Base-by-base conservation (phyloP, 1,140 invertebrate species). In the Drosophila santomea region DNA sequence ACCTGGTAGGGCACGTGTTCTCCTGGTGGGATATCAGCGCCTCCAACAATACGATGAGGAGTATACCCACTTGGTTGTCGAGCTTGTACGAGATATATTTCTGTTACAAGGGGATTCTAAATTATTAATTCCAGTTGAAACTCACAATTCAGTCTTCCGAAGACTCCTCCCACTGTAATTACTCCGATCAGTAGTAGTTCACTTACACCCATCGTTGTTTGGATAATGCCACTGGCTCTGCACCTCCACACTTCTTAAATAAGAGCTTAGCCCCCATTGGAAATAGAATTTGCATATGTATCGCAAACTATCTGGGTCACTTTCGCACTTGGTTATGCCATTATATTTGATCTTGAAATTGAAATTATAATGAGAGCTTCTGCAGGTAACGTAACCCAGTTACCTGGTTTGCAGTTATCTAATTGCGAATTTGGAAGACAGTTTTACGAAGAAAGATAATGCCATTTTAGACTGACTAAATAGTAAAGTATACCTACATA, bases 301-400 rank as follows among this genome's bases (percentile, higher is more conserved):
- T 57, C 59, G 80, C 77, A 50, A n/a, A 62, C 7, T 74, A 55
- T 69, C 57, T 68, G 60, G 59, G 59, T 59, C 56, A 55, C 36
- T 11, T 51, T n/a, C 51, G 6, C 44, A 55, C 43, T 36, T 51
- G 57, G 60, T 89, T 83, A 88, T 89, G 83, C 84, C 79, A 88
- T 88, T 88, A 80, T 48, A 79, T 89, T 83, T 84, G 80, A 73
- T 89, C 83, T 88, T 88, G 84, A 88, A 88, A 89, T 74, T 69
- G 41, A 80, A 82, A 77, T 58, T 56, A 54, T 68, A 77, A 84
- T 66, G 57, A 58, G 52, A 44, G 25, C 38, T 67, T 56, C 68
- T 89, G 84, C 51, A 50, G 83, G 84, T 88, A 80, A 63, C 8
- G 58, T 43, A 54, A 72, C 76, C 63, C 38, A 80, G 28, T 61